Percentiles rank a stretch among this genome's conserved stretches.
Conservation (phyloP, 2,888 invertebrate species). For the Leucoptera coffeella region DNA sequence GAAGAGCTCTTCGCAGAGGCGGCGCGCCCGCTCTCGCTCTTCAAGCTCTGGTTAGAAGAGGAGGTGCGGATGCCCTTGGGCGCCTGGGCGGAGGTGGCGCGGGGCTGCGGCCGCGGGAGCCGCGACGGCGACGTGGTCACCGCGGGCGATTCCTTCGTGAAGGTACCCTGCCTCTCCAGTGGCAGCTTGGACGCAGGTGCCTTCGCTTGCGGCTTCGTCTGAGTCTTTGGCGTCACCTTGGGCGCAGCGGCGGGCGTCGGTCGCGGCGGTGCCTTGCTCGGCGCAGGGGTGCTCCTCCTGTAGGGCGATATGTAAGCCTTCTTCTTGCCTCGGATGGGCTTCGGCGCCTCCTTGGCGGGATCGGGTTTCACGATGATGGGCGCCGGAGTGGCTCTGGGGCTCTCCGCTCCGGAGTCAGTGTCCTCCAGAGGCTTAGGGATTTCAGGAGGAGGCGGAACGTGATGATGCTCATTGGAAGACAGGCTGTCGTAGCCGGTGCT, state of each 20-base stretch:
- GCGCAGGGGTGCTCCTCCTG: slow-evolving; percentile 22
- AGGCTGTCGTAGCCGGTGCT: slow-evolving; percentile 43
- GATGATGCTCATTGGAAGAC: slow-evolving; percentile 34
- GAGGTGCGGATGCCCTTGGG: slow-evolving; percentile 32
- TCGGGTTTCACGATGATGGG: slow-evolving; percentile 44
- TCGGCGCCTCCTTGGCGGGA: slow-evolving; percentile 32
- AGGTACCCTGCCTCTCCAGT: slow-evolving; percentile 82
- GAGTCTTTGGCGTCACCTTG: slow-evolving; percentile 12
- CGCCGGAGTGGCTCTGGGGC: slow-evolving; percentile 24
- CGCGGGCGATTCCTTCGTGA: slow-evolving; percentile 67
- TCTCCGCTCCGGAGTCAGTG: slow-evolving; percentile 37
- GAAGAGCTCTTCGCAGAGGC: slow-evolving; percentile 51
- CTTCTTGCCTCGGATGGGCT: slow-evolving; percentile 60
- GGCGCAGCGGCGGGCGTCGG: slow-evolving; percentile 8
- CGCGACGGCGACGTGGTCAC: slow-evolving; percentile 36
- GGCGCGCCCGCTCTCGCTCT: slow-evolving; percentile 39
- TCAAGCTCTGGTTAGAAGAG: slow-evolving; percentile 50
- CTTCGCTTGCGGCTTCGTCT: slow-evolving; percentile 11
- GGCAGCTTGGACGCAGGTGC: slow-evolving; percentile 21
- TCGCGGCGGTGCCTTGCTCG: slow-evolving; percentile 23
- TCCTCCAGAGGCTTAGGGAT: slow-evolving; percentile 36
- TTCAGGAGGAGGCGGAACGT: slow-evolving; percentile 25
- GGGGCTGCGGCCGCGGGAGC: slow-evolving; percentile 21
- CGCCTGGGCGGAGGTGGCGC: slow-evolving; percentile 12
- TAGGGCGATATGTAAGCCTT: slow-evolving; percentile 62